Base-by-base conservation (phyloP, 2,797 vertebrate species). In the Centroberyx gerrardi region DNA sequence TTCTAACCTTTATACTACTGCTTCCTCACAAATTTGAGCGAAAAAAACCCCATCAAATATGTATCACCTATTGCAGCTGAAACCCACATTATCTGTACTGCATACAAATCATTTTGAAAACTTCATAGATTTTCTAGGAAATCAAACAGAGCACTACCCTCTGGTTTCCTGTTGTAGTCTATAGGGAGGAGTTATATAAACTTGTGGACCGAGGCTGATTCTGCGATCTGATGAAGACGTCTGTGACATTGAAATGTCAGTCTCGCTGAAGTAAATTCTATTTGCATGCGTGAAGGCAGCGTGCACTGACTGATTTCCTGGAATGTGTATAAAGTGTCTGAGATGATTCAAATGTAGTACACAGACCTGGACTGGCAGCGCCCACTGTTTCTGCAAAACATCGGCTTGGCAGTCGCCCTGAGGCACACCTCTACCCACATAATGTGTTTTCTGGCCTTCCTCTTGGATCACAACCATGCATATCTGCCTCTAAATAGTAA, bases 341-440 rank as follows among this genome's bases (percentile, higher is more conserved):
- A 71, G 76, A 86, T 82, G 29, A 18, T 38, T 51, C 68, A 62
- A 83, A 84, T 60, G 63, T 55, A 49, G 73, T 15, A 49, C 54
- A 51, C 53, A 71, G 51, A 60, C 74, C 63, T 68, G 52, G 63
- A 72, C 64, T 84, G 78, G 59, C 78, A 74, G 61, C 55, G 68
- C 62, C 51, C 44, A 18, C 63, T 44, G n/a, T 62, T 72, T 64
- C 46, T 71, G 22, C 51, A 53, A 62, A 69, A 62, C 49, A 58
- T 36, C 76, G 73, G 68, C 70, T 79, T 5, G 0, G 17, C 69
- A 60, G 73, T 68, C 49, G 62, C 82, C 88, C 81, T 46, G 59
- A 86, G 84, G 84, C 83, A 65, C 53, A 72, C 58, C 83, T 88
- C 74, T 27, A 86, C 68, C 85, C 83, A 81, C 74, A 81, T 79